Evolutionary conservation across 2,797 vertebrate species (phyloP).

Genomic region (Zenarchopterus dispar): DNA sequence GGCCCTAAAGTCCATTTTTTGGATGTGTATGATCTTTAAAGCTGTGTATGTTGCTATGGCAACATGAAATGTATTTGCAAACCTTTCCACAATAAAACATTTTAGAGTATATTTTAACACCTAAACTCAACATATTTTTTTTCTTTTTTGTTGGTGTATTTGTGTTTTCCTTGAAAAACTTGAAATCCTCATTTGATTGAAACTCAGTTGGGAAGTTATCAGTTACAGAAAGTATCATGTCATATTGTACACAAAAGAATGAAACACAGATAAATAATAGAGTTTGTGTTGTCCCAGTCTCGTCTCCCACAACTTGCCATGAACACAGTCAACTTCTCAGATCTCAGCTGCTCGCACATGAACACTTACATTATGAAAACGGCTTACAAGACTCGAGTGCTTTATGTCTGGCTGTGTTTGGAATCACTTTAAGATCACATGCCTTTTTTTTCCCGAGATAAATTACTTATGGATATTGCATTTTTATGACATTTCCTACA

Average conservation of each 20-base stretch:
- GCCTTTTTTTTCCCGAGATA: constrained; percentile 32
- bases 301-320: constrained; percentile 39
- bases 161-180: too few species aligned
- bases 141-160: too few species aligned
- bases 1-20: too few species aligned
- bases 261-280: constrained; percentile 52
- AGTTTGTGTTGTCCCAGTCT: constrained; percentile 37
- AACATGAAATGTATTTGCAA: too few species aligned
- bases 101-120: too few species aligned
- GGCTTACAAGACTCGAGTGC: background rate
- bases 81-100: too few species aligned
- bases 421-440: constrained; percentile 25
- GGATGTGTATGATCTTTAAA: too few species aligned
- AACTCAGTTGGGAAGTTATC: background rate
- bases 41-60: too few species aligned
- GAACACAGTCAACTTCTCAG: constrained; percentile 42
- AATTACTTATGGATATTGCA: constrained; percentile 36
- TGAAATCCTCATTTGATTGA: background rate
- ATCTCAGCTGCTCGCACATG: constrained; percentile 36
- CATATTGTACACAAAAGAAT: background rate
- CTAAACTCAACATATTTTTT: too few species aligned
- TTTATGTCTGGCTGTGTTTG: constrained; percentile 23
- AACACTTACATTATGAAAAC: constrained; percentile 28
- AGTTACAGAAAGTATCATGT: constrained; percentile 4
- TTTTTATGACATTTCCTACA: constrained; percentile 48